Base-by-base conservation (phyloP, 2,888 invertebrate genomes). In the Podabrus alpinus region DNA sequence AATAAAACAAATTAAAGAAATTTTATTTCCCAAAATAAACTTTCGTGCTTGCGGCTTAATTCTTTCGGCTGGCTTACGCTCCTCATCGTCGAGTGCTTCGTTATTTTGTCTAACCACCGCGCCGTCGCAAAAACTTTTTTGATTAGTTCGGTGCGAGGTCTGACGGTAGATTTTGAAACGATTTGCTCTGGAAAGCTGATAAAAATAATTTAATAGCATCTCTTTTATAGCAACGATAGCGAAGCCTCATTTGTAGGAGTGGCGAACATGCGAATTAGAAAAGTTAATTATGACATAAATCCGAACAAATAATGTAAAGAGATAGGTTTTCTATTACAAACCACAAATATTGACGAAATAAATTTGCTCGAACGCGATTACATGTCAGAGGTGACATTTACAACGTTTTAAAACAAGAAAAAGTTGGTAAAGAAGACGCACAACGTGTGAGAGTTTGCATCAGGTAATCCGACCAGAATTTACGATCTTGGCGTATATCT, bases 301-400 rank as follows among this genome's bases (percentile, higher is more conserved):
- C 11, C 59, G 72, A 59, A 9, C 15, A 59, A 15, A 68, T 19
- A n/a, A 17, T 64, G 72, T 71, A 73, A 68, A 72, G 69, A 74
- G 72, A 71, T 75, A 77, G 75, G 77, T 76, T 80, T 79, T 80
- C 82, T 83, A 83, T 82, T 82, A 82, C 81, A 83, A 80, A 45
- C 80, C 82, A 81, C 80, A 83, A 79, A 79, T 79, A 81, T 81
- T 81, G 79, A 83, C 81, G 80, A 64, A 83, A 83, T 85, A 84
- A 84, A 84, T 84, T 83, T 77, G 79, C 81, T 77, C 68, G 78
- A 79, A 84, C 84, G 83, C 79, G 84, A 82, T 82, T 81, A 81
- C 83, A 83, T 83, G 83, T 83, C 80, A 80, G 79, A 77, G 80
- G 75, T 81, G 84, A 84, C 84, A 76, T 83, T 84, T 84, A 85